These are phyloP conservation scores for Tanypteryx hageni DNA, from an alignment of 2,888 invertebrate genomes.

Conservation along the genomic window DNA sequence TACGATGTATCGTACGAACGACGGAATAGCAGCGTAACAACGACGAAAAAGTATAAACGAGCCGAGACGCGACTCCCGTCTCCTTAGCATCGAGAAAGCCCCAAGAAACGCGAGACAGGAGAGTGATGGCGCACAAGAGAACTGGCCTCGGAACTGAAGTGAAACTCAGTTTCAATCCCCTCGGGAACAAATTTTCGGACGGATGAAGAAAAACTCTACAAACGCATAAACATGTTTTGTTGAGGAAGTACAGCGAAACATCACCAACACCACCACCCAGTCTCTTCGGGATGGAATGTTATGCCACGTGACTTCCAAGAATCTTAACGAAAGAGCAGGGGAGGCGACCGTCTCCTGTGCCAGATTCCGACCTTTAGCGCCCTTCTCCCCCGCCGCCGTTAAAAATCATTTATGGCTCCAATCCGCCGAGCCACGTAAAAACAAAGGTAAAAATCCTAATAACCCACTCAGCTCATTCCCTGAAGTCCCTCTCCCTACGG, in stretches of 20 bases:
- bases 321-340: neutral
- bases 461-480: neutral
- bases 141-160: neutral
- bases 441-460: conserved; percentile 8
- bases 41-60: too few relatives aligned
- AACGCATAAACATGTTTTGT: neutral
- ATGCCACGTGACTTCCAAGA: conserved; percentile 51
- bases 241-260: conserved; percentile 13
- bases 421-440: conserved; percentile 21
- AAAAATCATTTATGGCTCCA: conserved; percentile 4
- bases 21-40: too few relatives aligned
- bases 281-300: neutral
- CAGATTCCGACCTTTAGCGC: conserved; percentile 19
- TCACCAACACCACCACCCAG: neutral
- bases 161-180: neutral
- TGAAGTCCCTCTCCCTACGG: neutral
- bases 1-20: too few relatives aligned
- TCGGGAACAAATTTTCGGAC: neutral
- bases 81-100: too few relatives aligned
- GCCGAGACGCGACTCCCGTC: too few relatives aligned
- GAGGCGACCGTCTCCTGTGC: neutral
- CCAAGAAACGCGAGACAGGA: neutral
- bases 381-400: neutral
- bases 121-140: neutral
- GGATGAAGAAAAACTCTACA: conserved; percentile 18